A percentile compares a stretch with the other conserved stretches of the same genome.
Evolutionary conservation across 1,140 invertebrate genomes (phyloP).

Genomic region (Eriosoma lanigerum): DNA sequence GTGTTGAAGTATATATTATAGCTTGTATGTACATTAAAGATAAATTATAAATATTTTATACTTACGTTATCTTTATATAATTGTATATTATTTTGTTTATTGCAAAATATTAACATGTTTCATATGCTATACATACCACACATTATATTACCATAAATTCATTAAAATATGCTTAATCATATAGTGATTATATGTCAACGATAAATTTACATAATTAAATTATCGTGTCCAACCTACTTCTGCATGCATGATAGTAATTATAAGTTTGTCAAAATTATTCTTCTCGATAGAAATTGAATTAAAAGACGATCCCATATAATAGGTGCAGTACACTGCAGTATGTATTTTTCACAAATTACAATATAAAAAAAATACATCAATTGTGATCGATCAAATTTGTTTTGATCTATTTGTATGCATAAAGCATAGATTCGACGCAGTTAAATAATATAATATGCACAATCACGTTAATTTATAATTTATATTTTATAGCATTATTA

Average conservation of each 20-base stretch:
- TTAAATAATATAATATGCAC: no score
- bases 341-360: not conserved
- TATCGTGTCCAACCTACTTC: not conserved
- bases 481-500: no score
- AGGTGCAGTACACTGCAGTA: no score
- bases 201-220: conserved; percentile 20
- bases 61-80: no score
- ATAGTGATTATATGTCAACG: not conserved
- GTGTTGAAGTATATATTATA: no score
- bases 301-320: not conserved
- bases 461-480: no score
- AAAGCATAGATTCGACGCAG: no score
- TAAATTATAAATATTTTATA: no score
- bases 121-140: not conserved
- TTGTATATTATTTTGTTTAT: not conserved
- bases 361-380: no score
- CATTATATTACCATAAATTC: not conserved
- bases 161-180: not conserved
- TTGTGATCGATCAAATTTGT: no score
- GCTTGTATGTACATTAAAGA: no score
- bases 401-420: no score
- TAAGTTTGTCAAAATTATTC: not conserved
- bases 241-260: not conserved
- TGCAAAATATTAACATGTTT: not conserved
- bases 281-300: not conserved